Base-by-base conservation (phyloP, 2,797 vertebrate species). In the Gobio occitaniae region DNA sequence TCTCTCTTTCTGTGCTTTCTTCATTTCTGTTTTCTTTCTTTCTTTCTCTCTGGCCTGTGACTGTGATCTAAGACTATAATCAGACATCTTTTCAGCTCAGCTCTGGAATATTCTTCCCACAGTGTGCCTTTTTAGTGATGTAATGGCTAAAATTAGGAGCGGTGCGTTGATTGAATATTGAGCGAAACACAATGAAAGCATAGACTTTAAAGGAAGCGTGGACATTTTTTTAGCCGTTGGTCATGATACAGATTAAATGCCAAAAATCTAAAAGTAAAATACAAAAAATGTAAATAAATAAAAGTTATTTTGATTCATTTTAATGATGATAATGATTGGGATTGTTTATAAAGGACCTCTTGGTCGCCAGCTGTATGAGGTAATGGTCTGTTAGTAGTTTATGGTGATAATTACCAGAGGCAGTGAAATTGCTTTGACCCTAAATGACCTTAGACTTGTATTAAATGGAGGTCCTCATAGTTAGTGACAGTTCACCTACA, bases 381-480 rank as follows among this genome's bases (percentile, higher is more conserved):
- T 93, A 94, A 94, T 93, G 93, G 88, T 88, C 90, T 90, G 86
- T 93, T 95, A 93, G 94, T 92, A 91, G 92, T 94, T 94, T 92
- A 93, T 91, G 90, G 92, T 91, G 74, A 83, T 93, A 94, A 95
- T 95, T 94, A 93, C 90, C 75, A 86, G 70, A 87, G 89, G 83
- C 90, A 93, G 91, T 92, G 89, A 92, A 92, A 95, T 94, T 93
- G 90, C 93, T 94, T 92, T 94, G 93, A 95, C 93, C 93, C 12
- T 84, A 1, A 63, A 44, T 90, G 93, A 94, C 93, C 93, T 92
- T 91, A 89, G 50, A 92, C 87, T 93, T 92, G 91, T 91, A 93
- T 94, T 94, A 93, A 93, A 92, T 90, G 88, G 91, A 94, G 92
- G 92, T 92, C 92, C 92, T 92, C 89, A 88, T 92, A 91, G 93